Conservation (phyloP, 2,888 invertebrate genomes). For the Melanostoma scalare region DNA sequence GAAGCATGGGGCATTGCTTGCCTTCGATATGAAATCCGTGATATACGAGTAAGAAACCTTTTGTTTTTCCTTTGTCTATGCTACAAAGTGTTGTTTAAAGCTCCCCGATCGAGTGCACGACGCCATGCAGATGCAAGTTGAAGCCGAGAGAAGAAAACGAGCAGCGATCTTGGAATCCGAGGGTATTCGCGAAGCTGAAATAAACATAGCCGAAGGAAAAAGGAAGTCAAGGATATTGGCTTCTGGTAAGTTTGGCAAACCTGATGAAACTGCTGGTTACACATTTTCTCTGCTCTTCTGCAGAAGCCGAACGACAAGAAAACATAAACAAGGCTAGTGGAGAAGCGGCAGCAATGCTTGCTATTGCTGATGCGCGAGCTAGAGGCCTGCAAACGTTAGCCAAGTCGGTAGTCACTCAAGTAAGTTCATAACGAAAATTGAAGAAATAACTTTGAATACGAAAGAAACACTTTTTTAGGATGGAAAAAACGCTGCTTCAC, state of each 20-base stretch:
- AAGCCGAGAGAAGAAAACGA: conserved; percentile 97
- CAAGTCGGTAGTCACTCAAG: conserved; percentile 82
- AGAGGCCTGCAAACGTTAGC: conserved; percentile 91
- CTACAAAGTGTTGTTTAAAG: conserved; percentile 81
- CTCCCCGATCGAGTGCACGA: conserved; percentile 96
- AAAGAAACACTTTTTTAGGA: conserved; percentile 82
- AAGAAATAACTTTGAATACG: too few species aligned
- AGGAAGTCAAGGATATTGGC: conserved; percentile 94
- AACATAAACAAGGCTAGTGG: conserved; percentile 96
- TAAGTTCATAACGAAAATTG: conserved; percentile 18
- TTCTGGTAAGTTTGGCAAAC: conserved; percentile 85
- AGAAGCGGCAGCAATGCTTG: conserved; percentile 94
- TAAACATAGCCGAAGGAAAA: conserved; percentile 99
- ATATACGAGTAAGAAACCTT: conserved; percentile 78
- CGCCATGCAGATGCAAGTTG: conserved; percentile 99
- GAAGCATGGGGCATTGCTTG: conserved; percentile 99
- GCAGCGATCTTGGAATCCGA: conserved; percentile 99
- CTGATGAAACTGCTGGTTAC: not conserved
- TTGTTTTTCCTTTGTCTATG: not conserved
- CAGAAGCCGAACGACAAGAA: conserved; percentile 96
- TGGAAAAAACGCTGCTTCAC: conserved; percentile 94
- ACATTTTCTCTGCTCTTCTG: not conserved
- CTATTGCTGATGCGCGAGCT: conserved; percentile 95
- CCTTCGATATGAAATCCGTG: conserved; percentile 96
- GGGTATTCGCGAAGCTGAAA: conserved; percentile 94